Evolutionary conservation across 2,113 vertebrate genomes (phyloP).

Genomic region (Telmatochromis bifrenatus): DNA sequence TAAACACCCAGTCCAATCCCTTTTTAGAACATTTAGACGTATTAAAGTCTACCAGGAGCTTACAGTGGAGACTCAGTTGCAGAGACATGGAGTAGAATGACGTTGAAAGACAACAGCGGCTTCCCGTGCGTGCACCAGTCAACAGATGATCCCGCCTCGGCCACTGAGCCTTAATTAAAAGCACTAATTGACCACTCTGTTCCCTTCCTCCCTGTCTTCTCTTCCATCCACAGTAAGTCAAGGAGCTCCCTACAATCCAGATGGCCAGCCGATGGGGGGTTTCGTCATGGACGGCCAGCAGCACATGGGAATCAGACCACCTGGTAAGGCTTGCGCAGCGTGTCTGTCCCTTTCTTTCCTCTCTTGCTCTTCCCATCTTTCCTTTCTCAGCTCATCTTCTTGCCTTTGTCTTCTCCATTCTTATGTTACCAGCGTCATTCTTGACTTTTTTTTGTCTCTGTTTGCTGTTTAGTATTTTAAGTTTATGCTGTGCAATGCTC

Average conservation of each 20-base stretch:
- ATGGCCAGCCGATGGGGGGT: slow-evolving; percentile 98
- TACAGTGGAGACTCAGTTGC: not conserved
- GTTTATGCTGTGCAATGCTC: not conserved
- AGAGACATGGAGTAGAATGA: slow-evolving; percentile 5
- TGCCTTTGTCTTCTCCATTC: not conserved
- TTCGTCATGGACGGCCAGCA: slow-evolving; percentile 99
- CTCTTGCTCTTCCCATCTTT: not conserved
- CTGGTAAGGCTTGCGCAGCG: slow-evolving; percentile 80
- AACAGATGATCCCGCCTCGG: slow-evolving; percentile 67
- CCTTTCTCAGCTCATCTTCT: not conserved
- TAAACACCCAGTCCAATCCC: slow-evolving; percentile 12
- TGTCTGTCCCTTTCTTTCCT: slow-evolving; percentile 40
- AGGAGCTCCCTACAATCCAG: slow-evolving; percentile 97
- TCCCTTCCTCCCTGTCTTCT: slow-evolving; percentile 51
- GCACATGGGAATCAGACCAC: slow-evolving; percentile 99
- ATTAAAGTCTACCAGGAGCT: slow-evolving; percentile 45
- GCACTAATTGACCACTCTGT: slow-evolving; percentile 72
- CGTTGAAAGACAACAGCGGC: slow-evolving; percentile 25
- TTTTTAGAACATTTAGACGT: slow-evolving; percentile 19
- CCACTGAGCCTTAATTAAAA: slow-evolving; percentile 75
- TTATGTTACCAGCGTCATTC: not conserved
- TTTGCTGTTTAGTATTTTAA: not conserved
- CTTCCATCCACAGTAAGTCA: slow-evolving; percentile 89
- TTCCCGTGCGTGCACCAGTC: slow-evolving; percentile 50
- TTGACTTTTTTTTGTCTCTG: not conserved